Evolutionary conservation across 30 jellyfish, hydroid and myxozoan genomes (phyloP).

Genomic region (Hydractinia symbiolongicarpus): DNA sequence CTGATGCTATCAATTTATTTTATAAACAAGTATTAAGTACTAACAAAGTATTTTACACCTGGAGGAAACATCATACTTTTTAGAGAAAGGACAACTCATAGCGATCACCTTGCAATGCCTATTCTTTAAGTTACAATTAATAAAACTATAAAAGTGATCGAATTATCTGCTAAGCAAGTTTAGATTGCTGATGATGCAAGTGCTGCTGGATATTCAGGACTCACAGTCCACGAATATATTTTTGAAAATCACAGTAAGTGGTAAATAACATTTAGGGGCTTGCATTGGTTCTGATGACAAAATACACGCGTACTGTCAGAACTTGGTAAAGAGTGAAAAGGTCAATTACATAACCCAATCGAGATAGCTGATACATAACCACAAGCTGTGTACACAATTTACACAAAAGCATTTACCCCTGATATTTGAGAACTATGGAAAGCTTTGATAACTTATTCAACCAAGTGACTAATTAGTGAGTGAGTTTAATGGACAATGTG

Average conservation of each 20-base stretch:
- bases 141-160: too few species aligned
- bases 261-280: constrained; percentile 19
- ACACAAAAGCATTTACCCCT: constrained; percentile 13
- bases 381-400: constrained; percentile 8
- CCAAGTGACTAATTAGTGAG: constrained; percentile 2
- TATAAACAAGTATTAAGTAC: too few species aligned
- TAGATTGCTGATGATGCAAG: too few species aligned
- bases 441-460: not conserved
- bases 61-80: too few species aligned
- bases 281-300: constrained; percentile 1
- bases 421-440: constrained; percentile 16
- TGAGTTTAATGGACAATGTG: not conserved
- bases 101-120: not conserved
- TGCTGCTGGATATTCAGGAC: not conserved
- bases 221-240: not conserved
- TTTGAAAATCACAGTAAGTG: constrained; percentile 16
- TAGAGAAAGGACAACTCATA: too few species aligned
- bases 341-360: not conserved
- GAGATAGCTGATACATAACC: constrained; percentile 14
- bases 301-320: not conserved
- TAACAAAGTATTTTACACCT: too few species aligned
- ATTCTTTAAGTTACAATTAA: too few species aligned
- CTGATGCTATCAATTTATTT: not conserved
- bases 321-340: not conserved
- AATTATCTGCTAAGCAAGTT: too few species aligned